Conservation (phyloP, 2,888 invertebrate genomes). For the Lepidonotus clava region DNA sequence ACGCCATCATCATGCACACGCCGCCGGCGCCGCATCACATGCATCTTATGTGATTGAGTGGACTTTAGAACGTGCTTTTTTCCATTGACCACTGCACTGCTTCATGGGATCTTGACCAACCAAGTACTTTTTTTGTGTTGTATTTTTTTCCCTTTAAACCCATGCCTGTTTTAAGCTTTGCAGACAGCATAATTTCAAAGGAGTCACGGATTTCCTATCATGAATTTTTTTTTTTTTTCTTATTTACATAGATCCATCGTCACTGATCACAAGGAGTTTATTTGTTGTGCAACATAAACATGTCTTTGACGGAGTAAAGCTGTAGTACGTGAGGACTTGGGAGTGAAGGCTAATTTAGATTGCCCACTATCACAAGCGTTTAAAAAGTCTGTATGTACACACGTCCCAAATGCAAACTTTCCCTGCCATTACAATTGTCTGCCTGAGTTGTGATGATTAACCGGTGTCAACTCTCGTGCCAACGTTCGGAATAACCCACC, state of each 20-base stretch:
- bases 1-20: constrained; percentile 40
- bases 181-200: neutral
- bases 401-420: no score
- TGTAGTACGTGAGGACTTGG: neutral
- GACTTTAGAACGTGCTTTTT: constrained; percentile 44
- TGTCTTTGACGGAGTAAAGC: neutral
- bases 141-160: neutral
- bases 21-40: constrained; percentile 28
- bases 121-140: neutral
- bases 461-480: neutral
- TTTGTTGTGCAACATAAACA: neutral
- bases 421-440: no score
- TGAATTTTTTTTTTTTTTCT: neutral
- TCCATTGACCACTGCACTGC: constrained; percentile 54
- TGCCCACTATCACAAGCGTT: no score
- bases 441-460: no score
- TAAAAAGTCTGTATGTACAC: no score
- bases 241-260: neutral
- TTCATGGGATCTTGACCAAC: constrained; percentile 43
- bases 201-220: no score
- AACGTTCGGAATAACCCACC: neutral
- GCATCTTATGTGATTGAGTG: constrained; percentile 38
- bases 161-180: constrained; percentile 29
- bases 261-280: constrained; percentile 3
- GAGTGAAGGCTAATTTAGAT: neutral